A percentile compares a stretch with the other conserved stretches of the same genome.
Conservation (phyloP, 2,888 invertebrate species). For the Himalopsyche kuldschensis region DNA sequence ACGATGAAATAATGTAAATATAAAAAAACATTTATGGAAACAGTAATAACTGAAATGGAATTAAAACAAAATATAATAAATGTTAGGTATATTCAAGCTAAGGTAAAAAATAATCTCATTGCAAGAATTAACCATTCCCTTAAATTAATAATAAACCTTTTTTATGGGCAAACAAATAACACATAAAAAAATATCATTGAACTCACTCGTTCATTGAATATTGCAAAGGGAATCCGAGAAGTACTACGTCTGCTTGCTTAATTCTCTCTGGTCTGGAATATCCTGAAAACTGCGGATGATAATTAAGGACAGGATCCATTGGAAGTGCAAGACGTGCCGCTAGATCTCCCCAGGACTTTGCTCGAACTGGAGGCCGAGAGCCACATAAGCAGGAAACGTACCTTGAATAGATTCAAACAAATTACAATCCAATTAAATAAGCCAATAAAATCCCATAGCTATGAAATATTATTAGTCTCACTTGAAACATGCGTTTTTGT, state of each 20-base stretch:
- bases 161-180: neutral
- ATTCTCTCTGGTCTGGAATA: constrained; percentile 54
- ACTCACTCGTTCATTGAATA: constrained; percentile 57
- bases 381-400: constrained; percentile 56
- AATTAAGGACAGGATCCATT: constrained; percentile 55
- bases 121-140: too few relatives aligned
- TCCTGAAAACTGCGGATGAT: constrained; percentile 61
- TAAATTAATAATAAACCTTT: too few relatives aligned
- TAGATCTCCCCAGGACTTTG: constrained; percentile 55
- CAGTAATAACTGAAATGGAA: too few relatives aligned
- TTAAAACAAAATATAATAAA: too few relatives aligned
- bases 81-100: too few relatives aligned
- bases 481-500: too few relatives aligned
- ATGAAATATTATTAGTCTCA: too few relatives aligned
- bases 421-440: neutral
- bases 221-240: constrained; percentile 61
- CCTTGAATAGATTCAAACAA: constrained; percentile 45
- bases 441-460: too few relatives aligned
- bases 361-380: constrained; percentile 50
- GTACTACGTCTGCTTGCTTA: constrained; percentile 63
- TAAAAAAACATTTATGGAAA: too few relatives aligned
- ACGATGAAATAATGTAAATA: too few relatives aligned
- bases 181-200: neutral
- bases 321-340: constrained; percentile 59
- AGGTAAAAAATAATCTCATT: too few relatives aligned